Percentiles rank a stretch among this genome's conserved stretches.
These are phyloP conservation scores for Brachypodius melanocephalos DNA, from an alignment of 2,113 vertebrate genomes.

Conservation along the genomic window DNA sequence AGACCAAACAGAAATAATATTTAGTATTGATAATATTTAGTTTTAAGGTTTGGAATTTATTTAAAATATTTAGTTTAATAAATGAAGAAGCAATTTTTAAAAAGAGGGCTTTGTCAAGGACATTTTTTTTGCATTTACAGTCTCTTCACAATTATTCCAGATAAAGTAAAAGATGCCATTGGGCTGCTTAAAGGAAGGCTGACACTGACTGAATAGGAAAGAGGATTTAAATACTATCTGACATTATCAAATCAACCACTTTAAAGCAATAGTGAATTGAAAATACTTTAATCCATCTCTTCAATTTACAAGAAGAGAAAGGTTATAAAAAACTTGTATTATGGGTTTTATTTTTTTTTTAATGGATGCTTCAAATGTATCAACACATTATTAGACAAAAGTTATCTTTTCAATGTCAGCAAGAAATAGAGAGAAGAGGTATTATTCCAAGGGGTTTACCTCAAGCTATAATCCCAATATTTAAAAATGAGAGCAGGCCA, in stretches of 20 bases:
- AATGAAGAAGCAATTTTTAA: background rate
- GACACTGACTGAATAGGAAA: background rate
- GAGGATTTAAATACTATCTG: background rate
- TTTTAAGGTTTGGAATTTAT: too few relatives aligned
- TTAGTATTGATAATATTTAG: background rate
- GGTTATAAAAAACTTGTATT: background rate
- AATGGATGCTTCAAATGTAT: background rate
- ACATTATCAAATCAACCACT: background rate
- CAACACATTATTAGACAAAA: background rate
- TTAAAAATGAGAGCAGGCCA: background rate
- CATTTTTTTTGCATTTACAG: background rate
- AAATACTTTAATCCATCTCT: background rate
- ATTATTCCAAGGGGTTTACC: background rate
- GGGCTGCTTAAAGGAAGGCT: background rate
- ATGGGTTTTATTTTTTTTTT: background rate
- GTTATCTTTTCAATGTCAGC: background rate
- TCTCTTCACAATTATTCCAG: background rate
- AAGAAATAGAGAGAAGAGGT: background rate
- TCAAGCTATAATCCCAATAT: background rate
- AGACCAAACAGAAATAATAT: background rate
- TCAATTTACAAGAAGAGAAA: background rate
- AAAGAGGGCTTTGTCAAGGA: background rate
- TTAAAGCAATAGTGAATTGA: background rate
- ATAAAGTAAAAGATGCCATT: background rate
- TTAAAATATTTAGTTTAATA: background rate